A percentile compares a stretch with the other conserved stretches of the same genome.
Evolutionary conservation across 2,888 invertebrate genomes (phyloP).

Genomic region (Colostygia pectinataria): DNA sequence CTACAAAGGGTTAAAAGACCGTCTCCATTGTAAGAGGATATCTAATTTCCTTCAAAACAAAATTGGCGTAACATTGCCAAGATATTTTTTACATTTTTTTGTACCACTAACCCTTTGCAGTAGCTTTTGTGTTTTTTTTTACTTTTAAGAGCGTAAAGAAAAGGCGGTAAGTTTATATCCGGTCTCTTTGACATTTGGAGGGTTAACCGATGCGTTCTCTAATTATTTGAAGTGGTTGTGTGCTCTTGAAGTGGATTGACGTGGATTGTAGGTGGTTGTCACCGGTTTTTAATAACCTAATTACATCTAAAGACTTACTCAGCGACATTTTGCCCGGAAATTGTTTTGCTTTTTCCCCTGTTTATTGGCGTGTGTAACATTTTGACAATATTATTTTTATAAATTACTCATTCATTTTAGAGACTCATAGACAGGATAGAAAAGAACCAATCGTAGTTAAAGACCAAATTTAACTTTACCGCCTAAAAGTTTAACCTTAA

Average conservation of each 20-base stretch:
- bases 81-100: conserved; percentile 60
- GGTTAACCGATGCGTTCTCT: conserved; percentile 71
- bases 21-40: conserved; percentile 75
- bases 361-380: too few species aligned
- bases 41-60: conserved; percentile 82
- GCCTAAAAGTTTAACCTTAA: conserved; percentile 23
- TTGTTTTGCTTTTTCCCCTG: too few species aligned
- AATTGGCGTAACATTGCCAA: conserved; percentile 80
- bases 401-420: too few species aligned
- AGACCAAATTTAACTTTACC: background rate
- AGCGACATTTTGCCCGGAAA: too few species aligned
- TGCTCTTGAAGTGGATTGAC: conserved; percentile 54
- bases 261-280: conserved; percentile 51
- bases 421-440: background rate
- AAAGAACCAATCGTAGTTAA: background rate
- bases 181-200: conserved; percentile 72
- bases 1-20: conserved; percentile 71
- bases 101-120: conserved; percentile 62
- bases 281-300: conserved; percentile 16
- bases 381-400: too few species aligned
- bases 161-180: conserved; percentile 83
- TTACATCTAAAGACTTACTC: too few species aligned
- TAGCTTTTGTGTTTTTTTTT: conserved; percentile 65
- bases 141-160: conserved; percentile 75
- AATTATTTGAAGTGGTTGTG: conserved; percentile 79